Evolutionary conservation across 2,797 vertebrate species (phyloP).

Genomic region (Saxicola maurus): DNA sequence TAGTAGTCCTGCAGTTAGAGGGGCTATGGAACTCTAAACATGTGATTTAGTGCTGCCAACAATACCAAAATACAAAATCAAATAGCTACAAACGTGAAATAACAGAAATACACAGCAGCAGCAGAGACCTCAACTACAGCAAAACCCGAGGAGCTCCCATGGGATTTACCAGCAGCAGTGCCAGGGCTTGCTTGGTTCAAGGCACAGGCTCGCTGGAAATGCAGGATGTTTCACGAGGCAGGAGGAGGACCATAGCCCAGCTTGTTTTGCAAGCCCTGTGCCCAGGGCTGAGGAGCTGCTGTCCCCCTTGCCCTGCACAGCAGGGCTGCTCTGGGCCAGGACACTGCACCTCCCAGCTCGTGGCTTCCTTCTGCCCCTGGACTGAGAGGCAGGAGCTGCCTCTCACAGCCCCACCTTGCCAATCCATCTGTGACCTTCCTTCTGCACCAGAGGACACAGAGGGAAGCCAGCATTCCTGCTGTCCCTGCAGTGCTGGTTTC

Average conservation of each 20-base stretch:
- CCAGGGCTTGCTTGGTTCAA: background rate
- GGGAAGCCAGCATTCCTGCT: background rate
- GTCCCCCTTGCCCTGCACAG: fast-evolving
- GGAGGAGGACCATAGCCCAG: fast-evolving
- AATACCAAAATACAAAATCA: background rate
- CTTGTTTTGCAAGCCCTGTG: background rate
- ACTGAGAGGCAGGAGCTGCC: background rate
- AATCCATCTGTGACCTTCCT: background rate
- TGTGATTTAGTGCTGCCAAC: background rate
- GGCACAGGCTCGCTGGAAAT: background rate
- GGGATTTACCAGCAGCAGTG: background rate
- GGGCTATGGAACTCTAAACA: background rate
- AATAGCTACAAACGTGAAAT: background rate
- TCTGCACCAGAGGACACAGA: background rate
- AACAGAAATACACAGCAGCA: background rate
- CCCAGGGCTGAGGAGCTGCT: background rate
- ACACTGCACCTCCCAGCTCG: fast-evolving
- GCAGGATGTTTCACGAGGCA: fast-evolving
- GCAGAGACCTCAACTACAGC: background rate
- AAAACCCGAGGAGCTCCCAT: background rate
- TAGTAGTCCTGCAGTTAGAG: background rate
- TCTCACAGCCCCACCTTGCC: background rate
- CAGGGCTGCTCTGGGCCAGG: background rate
- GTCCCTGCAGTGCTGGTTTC: background rate
- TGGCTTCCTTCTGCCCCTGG: background rate